phyloP scores from a whole-genome alignment of 2,113 vertebrate genomes.

The Gopherus flavomarginatus region DNA sequence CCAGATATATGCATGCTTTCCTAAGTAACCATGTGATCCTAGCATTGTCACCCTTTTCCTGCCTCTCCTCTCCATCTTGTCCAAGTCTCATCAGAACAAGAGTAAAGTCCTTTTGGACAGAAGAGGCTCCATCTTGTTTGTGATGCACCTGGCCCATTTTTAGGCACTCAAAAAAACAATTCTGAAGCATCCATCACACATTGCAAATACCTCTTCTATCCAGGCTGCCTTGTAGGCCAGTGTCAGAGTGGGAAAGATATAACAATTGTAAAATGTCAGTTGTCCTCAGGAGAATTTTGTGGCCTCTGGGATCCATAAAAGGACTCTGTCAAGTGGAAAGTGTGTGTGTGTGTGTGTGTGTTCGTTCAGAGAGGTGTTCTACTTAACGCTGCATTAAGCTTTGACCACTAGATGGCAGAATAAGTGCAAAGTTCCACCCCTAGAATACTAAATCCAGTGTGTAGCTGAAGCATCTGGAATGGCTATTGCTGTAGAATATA shows the following conservation, averaged over 20 bases:
- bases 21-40: not conserved
- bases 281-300: not conserved
- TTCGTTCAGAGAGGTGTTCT: not conserved
- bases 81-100: not conserved
- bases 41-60: not conserved
- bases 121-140: not conserved
- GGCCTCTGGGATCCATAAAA: fast-evolving
- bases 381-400: not conserved
- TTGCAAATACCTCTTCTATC: not conserved
- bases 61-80: not conserved
- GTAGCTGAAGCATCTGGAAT: not conserved
- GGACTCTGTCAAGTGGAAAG: not conserved
- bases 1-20: not conserved
- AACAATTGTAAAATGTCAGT: not conserved
- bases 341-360: fast-evolving
- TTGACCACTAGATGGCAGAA: conserved; percentile 66
- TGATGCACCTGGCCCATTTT: not conserved
- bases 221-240: not conserved
- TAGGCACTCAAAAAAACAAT: not conserved
- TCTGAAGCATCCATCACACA: not conserved
- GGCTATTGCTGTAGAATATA: not conserved
- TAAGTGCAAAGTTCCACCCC: not conserved
- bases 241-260: not conserved
- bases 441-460: not conserved
- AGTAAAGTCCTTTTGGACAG: not conserved